phyloP scores from a whole-genome alignment of 1,140 invertebrate genomes.

The Solen grandis region DNA sequence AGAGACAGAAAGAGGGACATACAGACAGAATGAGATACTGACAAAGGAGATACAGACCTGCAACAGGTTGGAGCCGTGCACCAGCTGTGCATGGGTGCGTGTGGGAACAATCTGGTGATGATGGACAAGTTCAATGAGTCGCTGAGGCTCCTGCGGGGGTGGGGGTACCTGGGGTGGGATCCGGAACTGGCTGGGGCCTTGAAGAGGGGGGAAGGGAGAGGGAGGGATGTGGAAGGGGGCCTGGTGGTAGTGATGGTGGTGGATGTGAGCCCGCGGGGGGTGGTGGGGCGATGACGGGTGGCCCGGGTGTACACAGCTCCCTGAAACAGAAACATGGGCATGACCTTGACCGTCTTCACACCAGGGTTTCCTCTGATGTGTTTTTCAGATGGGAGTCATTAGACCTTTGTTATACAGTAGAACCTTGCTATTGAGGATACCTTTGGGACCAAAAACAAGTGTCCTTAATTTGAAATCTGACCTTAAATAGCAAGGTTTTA shows the following conservation, averaged over 20 bases:
- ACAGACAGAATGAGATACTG: no score
- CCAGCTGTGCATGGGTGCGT: conserved; percentile 41
- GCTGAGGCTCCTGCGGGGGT: conserved; percentile 76
- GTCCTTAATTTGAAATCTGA: no score
- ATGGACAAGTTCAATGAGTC: conserved; percentile 24
- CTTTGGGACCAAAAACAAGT: no score
- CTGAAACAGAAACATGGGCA: conserved; percentile 33
- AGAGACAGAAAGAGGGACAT: no score
- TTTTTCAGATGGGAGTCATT: neutral
- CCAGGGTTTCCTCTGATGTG: neutral
- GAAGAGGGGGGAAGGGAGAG: conserved; percentile 46
- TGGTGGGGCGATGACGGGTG: conserved; percentile 58
- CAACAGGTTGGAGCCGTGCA: conserved; percentile 47
- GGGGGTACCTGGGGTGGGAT: no score
- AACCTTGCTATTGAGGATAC: no score
- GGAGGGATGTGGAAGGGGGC: conserved; percentile 63
- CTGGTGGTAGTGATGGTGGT: conserved; percentile 82
- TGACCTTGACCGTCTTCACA: neutral
- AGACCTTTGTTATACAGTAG: no score
- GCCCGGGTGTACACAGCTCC: conserved; percentile 56
- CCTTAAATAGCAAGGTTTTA: no score
- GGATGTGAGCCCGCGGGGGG: conserved; percentile 80
- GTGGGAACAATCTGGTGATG: neutral
- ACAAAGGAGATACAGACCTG: no score
- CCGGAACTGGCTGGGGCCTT: conserved; percentile 76